Percentiles rank a stretch among this genome's conserved stretches.
phyloP scores from a whole-genome alignment of 2,797 vertebrate genomes.

The Morelia viridis region DNA sequence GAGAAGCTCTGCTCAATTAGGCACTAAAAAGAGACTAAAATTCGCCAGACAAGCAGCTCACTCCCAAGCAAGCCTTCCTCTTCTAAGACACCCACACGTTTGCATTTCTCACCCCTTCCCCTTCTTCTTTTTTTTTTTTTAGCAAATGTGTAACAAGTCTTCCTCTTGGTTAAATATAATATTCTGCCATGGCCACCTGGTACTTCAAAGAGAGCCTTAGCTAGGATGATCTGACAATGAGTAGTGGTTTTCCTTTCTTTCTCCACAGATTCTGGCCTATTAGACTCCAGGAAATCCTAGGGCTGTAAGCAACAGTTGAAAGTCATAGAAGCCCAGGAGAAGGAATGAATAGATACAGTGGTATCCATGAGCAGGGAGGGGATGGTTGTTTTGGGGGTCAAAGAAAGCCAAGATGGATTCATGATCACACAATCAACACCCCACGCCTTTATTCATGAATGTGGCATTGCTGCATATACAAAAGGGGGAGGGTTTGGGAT shows the following conservation, averaged over 20 bases:
- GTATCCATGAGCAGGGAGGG: background rate
- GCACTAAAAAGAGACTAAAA: no score
- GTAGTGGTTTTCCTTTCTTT: no score
- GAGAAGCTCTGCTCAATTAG: no score
- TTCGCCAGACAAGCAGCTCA: no score
- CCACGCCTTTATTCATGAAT: background rate
- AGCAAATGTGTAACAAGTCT: no score
- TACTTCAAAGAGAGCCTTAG: no score
- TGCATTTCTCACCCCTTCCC: background rate
- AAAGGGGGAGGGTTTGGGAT: background rate
- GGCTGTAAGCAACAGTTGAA: background rate
- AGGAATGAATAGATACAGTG: background rate
- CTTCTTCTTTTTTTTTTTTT: background rate
- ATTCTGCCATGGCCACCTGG: no score
- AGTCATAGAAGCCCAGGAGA: background rate
- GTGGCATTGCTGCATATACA: background rate
- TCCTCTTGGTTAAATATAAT: no score
- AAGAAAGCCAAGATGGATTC: background rate
- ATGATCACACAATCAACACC: background rate
- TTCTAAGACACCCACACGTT: background rate
- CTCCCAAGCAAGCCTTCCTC: background rate
- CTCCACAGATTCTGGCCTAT: no score
- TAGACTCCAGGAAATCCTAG: no score
- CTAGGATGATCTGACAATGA: no score
- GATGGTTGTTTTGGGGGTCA: background rate